Evolutionary conservation across 2,797 vertebrate genomes (phyloP), one percentile per base, ranked within the genome.

Genomic region (Hydrophis major): DNA sequence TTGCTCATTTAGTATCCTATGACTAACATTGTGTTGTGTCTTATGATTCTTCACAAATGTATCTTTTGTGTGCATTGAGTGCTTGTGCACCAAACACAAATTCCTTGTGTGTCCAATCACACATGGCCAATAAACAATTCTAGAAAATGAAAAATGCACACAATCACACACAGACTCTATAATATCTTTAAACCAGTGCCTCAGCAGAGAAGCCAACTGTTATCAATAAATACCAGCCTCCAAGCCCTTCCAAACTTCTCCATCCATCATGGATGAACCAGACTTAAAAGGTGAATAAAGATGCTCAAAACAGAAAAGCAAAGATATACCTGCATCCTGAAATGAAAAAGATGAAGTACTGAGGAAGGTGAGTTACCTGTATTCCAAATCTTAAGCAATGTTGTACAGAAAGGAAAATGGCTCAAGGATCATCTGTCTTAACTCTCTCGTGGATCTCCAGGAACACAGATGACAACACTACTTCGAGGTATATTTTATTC

Each of bases 161-260:
- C 55, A 55, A 55, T 55, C 50, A 53, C 55, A 13, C 55, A 55
- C 55, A 13, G 0, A 91, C 13, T 86, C 1, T 78, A 61, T 14
- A 0, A 0, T 0, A 4, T 90, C 32, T 28, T 3, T 2, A 11
- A 86, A 53, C 7, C 47, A 2, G 47, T 28, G 50, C 83, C 37
- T 86, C 12, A 0, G 37, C 47, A 27, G 4, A 86, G 22, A 25
- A 53, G n/a, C 22, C 6, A 27, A 47, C 18, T 5, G 50, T 86
- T 16, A 55, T 53, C 22, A 2, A 86, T 53, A 86, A 53, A 6
- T 7, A 28, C 83, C 53, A 16, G 22, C 22, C 22, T 55, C 11
- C 25, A 28, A 86, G 83, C 47, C 47, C 27, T 53, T 53, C 12
- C 22, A 28, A 53, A 50, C 47, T 6, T 14, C 22, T 12, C 16